Evolutionary conservation across 1,140 invertebrate genomes (phyloP).

Genomic region (Zaprionus kolodkinae): DNA sequence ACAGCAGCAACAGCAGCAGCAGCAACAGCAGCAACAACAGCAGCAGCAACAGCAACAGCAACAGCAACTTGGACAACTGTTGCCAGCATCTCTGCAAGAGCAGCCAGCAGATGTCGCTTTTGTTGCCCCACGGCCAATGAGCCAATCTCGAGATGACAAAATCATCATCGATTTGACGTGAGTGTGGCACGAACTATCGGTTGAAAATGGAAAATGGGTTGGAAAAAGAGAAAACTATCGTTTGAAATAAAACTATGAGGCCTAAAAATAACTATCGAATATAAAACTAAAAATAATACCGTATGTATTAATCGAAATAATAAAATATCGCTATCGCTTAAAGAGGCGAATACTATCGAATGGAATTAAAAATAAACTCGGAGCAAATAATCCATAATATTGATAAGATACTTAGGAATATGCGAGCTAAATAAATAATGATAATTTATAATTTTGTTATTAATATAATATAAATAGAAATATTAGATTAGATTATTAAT

Average conservation of each 20-base stretch:
- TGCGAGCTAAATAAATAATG: no score
- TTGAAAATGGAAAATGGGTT: not conserved
- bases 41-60: conserved; percentile 16
- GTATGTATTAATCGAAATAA: no score
- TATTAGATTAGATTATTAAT: no score
- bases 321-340: not conserved
- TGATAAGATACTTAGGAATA: no score
- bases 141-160: conserved; percentile 21
- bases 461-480: no score
- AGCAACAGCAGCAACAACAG: conserved; percentile 17
- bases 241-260: no score
- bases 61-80: conserved; percentile 19
- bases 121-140: conserved; percentile 22
- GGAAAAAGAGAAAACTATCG: no score
- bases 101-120: conserved; percentile 61
- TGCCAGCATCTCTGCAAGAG: conserved; percentile 25
- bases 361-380: no score
- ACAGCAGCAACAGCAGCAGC: conserved; percentile 5
- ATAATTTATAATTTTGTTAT: no score
- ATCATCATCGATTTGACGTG: not conserved
- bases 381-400: no score
- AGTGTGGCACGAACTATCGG: conserved; percentile 1
- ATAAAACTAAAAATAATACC: no score
- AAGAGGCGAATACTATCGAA: not conserved
- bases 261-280: no score